phyloP scores from a whole-genome alignment of 2,113 vertebrate genomes.

The Anthoscopus minutus region DNA sequence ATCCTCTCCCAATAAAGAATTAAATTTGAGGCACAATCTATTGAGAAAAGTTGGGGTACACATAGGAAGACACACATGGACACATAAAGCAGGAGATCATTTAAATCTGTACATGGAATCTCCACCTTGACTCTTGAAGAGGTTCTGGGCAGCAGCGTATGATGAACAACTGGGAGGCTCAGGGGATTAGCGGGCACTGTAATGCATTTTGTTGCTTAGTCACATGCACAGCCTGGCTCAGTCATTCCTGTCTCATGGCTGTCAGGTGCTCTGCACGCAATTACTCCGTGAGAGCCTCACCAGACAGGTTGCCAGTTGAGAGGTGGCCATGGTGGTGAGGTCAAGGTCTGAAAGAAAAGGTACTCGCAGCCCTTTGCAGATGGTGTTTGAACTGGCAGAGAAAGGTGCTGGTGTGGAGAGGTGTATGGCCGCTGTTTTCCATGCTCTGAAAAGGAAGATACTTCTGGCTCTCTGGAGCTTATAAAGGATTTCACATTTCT shows the following conservation, averaged over 20 bases:
- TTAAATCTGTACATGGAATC: background rate
- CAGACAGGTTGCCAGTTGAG: background rate
- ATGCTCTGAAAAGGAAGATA: background rate
- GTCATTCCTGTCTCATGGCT: background rate
- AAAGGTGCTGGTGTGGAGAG: background rate
- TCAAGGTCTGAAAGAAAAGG: background rate
- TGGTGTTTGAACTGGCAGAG: background rate
- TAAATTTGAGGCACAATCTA: accelerated
- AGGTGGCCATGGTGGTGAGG: background rate
- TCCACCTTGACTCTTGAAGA: background rate
- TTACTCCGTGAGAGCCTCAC: background rate
- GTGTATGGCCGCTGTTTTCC: background rate
- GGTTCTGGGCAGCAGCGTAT: background rate
- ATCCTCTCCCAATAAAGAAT: background rate
- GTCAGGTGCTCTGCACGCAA: background rate
- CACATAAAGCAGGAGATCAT: accelerated
- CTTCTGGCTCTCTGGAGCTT: background rate
- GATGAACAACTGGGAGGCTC: constrained; percentile 32
- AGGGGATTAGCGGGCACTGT: background rate
- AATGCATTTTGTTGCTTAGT: background rate
- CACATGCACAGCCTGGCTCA: background rate
- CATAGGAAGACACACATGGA: accelerated
- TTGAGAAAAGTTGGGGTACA: background rate
- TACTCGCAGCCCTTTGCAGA: accelerated
- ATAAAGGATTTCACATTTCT: background rate